phyloP scores from a whole-genome alignment of 1,140 invertebrate species.

The Diabrotica virgifera region DNA sequence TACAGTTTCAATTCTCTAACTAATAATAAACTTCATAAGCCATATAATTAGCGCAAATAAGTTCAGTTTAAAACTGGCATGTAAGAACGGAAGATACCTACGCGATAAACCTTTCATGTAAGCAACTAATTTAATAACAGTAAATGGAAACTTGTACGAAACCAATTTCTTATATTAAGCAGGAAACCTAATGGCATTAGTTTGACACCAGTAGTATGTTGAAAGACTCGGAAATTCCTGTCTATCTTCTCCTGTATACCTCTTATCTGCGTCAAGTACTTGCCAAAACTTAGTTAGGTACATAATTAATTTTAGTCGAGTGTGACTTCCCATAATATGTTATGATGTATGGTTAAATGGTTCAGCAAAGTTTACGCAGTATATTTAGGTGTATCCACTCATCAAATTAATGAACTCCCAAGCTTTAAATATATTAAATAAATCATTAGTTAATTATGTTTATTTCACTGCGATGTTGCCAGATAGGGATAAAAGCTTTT shows the following conservation, averaged over 20 bases:
- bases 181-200: background rate
- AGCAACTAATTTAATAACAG: background rate
- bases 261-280: constrained; percentile 2
- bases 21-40: too few species aligned
- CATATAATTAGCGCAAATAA: too few species aligned
- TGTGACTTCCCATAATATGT: constrained; percentile 1
- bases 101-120: background rate
- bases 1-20: too few species aligned
- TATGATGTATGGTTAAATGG: constrained; percentile 2
- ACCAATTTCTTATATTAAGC: background rate
- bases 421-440: too few species aligned
- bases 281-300: background rate
- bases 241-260: background rate
- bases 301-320: background rate
- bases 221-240: background rate
- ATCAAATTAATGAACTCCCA: background rate
- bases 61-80: too few species aligned
- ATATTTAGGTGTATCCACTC: background rate
- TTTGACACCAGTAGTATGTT: constrained; percentile 2
- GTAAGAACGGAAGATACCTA: too few species aligned
- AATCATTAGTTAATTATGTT: too few species aligned
- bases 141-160: background rate
- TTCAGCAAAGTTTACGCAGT: background rate
- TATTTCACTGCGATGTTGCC: too few species aligned
- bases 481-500: too few species aligned